Evolutionary conservation across 2,888 invertebrate species (phyloP), one percentile per base, ranked within the genome.

Genomic region (Nudaria mundana): DNA sequence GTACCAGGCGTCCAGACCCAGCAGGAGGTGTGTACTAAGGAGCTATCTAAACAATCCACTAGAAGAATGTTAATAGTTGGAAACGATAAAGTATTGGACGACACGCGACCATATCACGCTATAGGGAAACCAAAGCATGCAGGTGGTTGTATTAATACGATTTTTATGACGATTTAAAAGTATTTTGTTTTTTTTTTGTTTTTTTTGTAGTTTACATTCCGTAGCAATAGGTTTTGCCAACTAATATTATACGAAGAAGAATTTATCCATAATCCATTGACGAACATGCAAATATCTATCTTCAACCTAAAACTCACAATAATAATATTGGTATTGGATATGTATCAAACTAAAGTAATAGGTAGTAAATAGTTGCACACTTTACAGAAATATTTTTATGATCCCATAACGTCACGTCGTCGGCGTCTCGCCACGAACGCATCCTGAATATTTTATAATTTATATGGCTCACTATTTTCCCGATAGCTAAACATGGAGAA

Each of bases 21-120:
- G 44, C 37, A 43, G 50, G 53, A 57, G 59, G 56, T 39, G 40
- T 37, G 42, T 42, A 52, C 44, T 40, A 35, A 43, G 46, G 61
- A 76, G 77, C 71, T 82, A 84, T 84, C 84, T 81, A 79, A 84
- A 81, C 80, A 85, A 82, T 83, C 82, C 80, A 71, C 64, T 68
- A 72, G 66, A 81, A 76, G 85, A 85, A 87, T 88, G 86, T 85
- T 87, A 85, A 87, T 86, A 83, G 84, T 81, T 64, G 64, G 71
- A 24, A 74, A 72, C 75, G 76, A 76, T 77, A 76, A 76, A 76
- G 69, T 72, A 71, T 66, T 71, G 69, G 67, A 48, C 48, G 60
- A 60, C 84, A 85, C 84, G 86, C 83, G 71, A 84, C 52, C 59
- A 47, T 50, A 53, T 61, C 81, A 84, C 80, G 82, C 81, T 61